These are phyloP conservation scores for Trichopria drosophilae DNA, from an alignment of 2,888 invertebrate species.

Conservation along the genomic window DNA sequence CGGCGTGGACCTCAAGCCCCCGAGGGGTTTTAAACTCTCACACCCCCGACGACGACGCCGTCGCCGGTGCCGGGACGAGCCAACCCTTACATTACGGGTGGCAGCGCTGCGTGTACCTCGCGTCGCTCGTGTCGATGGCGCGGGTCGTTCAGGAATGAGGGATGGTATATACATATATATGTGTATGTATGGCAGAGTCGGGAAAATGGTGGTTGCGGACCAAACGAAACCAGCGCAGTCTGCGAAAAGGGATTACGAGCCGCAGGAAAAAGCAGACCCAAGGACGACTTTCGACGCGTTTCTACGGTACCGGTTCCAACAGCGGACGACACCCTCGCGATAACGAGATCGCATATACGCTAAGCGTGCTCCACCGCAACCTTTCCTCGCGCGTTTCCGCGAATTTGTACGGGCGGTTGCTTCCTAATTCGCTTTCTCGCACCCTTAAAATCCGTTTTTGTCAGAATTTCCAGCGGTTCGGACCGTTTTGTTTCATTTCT, in stretches of 20 bases:
- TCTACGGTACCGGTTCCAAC: slow-evolving; percentile 32
- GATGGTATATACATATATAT: background rate
- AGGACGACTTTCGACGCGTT: slow-evolving; percentile 27
- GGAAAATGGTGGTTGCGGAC: slow-evolving; percentile 36
- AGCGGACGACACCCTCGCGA: slow-evolving; percentile 21
- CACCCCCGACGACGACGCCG: slow-evolving; percentile 45
- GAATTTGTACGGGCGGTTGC: too few species aligned
- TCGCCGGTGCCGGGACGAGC: slow-evolving; percentile 42
- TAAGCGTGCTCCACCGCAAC: too few species aligned
- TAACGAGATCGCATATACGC: slow-evolving; percentile 35
- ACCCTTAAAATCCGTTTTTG: too few species aligned
- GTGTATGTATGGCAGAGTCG: slow-evolving; percentile 26
- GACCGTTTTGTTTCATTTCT: too few species aligned
- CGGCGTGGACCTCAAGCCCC: slow-evolving; percentile 57
- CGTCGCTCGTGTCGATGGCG: slow-evolving; percentile 34
- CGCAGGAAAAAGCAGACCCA: slow-evolving; percentile 52
- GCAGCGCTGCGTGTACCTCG: slow-evolving; percentile 45
- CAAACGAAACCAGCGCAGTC: too few species aligned
- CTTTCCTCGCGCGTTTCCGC: slow-evolving; percentile 32
- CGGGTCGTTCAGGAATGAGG: slow-evolving; percentile 28
- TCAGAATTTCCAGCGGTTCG: too few species aligned
- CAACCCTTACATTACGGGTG: slow-evolving; percentile 58
- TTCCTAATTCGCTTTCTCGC: too few species aligned
- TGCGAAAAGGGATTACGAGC: slow-evolving; percentile 43
- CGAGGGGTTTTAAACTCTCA: slow-evolving; percentile 57